Base-by-base conservation (phyloP, 2,888 invertebrate genomes). In the Stictocephala bisonia region DNA sequence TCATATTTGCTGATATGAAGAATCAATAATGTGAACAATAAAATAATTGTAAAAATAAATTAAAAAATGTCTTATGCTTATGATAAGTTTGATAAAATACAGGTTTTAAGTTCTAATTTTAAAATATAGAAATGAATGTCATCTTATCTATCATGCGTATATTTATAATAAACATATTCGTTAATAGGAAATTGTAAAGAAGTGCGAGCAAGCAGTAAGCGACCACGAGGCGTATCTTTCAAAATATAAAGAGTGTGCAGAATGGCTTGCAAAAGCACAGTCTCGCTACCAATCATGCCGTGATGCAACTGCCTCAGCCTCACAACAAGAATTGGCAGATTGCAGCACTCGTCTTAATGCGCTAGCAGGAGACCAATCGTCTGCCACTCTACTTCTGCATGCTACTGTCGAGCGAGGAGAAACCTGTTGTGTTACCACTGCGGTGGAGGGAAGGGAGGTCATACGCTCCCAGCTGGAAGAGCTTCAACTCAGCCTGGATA, bases 351-450 rank as follows among this genome's bases (percentile, higher is more conserved):
- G 89, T 20, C 85, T 95, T 1, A 91, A 91, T 74, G 93, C 93
- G 76, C 84, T 95, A 11, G 58, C 93, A 13, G 87, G 90, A 51
- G 93, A 93, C 83, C 92, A 92, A 82, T 89, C 91, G 0, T 90
- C 90, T 68, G 92, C 93, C 0, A 89, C 90, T 2, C 86, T 92
- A 15, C 85, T 94, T 40, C 86, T 97, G 0, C 96, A 96, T 81
- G 91, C 91, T 77, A 93, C 95, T 0, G 90, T 93, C 29, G 97
- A 97, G 82, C 84, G 92, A 69, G 96, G 96, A 22, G 96, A 97
- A 82, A 94, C 94, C 82, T 85, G 95, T 35, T 96, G 94, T 82
- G 88, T 93, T 1, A 92, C 92, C 0, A 96, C 96, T 0, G 93
- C 95, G 1, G 87, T 90, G 1, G 95, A 96, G 80, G 97, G 97